phyloP scores from a whole-genome alignment of 2,797 vertebrate species.

The Cynodonichthys magdalenae region DNA sequence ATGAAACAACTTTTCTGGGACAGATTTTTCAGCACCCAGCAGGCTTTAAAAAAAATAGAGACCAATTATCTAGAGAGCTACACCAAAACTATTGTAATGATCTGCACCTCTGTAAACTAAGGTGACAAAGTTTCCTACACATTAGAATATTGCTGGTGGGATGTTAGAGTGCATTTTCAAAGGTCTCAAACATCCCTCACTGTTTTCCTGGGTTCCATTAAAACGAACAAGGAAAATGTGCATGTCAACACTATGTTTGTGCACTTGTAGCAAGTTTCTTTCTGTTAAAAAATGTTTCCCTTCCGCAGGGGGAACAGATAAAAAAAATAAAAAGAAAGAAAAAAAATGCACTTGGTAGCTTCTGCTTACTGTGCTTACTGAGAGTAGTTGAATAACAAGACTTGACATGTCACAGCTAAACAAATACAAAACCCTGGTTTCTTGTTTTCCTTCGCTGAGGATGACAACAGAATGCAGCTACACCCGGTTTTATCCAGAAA shows the following conservation, averaged over 20 bases:
- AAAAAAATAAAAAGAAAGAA: slow-evolving; percentile 22
- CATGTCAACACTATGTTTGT: slow-evolving; percentile 63
- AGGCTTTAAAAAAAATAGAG: slow-evolving; percentile 17
- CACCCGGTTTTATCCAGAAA: slow-evolving; percentile 58
- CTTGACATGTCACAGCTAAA: slow-evolving; percentile 75
- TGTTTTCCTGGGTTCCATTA: slow-evolving; percentile 56
- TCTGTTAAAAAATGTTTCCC: slow-evolving; percentile 53
- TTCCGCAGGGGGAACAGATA: slow-evolving; percentile 36
- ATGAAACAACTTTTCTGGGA: not conserved
- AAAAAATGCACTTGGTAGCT: slow-evolving; percentile 57
- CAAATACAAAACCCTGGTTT: slow-evolving; percentile 68
- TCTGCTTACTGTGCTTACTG: slow-evolving; percentile 69
- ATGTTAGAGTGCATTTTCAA: slow-evolving; percentile 34
- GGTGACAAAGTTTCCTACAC: slow-evolving; percentile 29
- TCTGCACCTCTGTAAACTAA: slow-evolving; percentile 15
- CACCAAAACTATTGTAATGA: not conserved
- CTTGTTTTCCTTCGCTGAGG: slow-evolving; percentile 47
- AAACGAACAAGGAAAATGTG: slow-evolving; percentile 57
- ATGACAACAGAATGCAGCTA: slow-evolving; percentile 63
- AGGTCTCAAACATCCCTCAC: slow-evolving; percentile 48
- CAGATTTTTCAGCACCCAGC: slow-evolving; percentile 1
- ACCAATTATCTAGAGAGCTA: slow-evolving; percentile 11
- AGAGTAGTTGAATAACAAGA: slow-evolving; percentile 76
- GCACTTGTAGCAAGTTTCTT: slow-evolving; percentile 59
- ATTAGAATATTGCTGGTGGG: slow-evolving; percentile 47